These are phyloP conservation scores for Aquatica leii DNA, from an alignment of 2,888 invertebrate species.

Conservation along the genomic window DNA sequence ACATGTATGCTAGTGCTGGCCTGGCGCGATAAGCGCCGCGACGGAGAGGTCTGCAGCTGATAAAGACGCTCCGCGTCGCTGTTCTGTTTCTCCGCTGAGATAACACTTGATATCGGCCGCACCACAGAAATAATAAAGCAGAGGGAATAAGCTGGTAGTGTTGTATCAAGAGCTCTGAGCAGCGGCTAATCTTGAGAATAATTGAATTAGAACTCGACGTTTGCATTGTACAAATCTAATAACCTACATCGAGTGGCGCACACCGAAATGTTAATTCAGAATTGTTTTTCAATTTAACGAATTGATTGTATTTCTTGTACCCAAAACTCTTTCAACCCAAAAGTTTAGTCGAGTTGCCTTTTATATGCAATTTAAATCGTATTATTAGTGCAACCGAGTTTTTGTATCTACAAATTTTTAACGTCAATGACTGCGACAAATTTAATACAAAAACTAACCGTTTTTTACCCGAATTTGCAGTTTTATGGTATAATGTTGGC, in stretches of 20 bases:
- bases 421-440: too few relatives aligned
- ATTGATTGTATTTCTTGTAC: too few relatives aligned
- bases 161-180: constrained; percentile 37
- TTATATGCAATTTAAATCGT: too few relatives aligned
- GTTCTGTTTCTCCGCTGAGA: constrained; percentile 55
- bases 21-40: constrained; percentile 59
- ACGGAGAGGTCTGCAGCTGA: constrained; percentile 58
- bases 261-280: too few relatives aligned
- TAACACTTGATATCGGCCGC: constrained; percentile 54
- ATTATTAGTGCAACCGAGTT: too few relatives aligned
- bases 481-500: too few relatives aligned
- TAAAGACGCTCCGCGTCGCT: constrained; percentile 60
- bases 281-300: too few relatives aligned
- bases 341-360: too few relatives aligned
- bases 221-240: constrained; percentile 26
- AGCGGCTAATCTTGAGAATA: constrained; percentile 44
- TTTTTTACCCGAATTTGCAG: too few relatives aligned
- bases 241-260: constrained; percentile 15
- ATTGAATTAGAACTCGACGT: constrained; percentile 41
- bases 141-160: constrained; percentile 46
- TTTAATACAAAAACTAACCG: too few relatives aligned
- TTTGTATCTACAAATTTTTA: too few relatives aligned
- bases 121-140: constrained; percentile 56
- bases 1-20: constrained; percentile 60
- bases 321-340: too few relatives aligned